phyloP scores from a whole-genome alignment of 2,797 vertebrate genomes.

The Moxostoma hubbsi region DNA sequence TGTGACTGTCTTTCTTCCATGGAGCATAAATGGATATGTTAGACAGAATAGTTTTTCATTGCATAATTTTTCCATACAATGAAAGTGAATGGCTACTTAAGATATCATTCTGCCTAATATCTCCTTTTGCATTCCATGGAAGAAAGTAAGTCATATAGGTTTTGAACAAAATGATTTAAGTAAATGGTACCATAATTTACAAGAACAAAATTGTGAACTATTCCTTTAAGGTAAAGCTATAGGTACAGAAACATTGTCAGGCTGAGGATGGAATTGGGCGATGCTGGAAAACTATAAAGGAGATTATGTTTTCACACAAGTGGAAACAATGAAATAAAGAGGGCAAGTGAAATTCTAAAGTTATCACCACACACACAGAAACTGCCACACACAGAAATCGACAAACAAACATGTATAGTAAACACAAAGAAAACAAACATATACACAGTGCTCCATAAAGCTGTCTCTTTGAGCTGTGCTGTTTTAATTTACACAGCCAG shows the following conservation, averaged over 20 bases:
- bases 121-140: no score
- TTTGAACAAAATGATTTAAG: not conserved
- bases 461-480: slow-evolving; percentile 37
- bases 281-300: slow-evolving; percentile 2
- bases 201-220: no score
- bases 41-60: no score
- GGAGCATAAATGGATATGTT: no score
- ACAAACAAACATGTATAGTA: not conserved
- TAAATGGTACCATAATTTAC: not conserved
- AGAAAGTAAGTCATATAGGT: not conserved
- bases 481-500: slow-evolving; percentile 51
- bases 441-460: slow-evolving; percentile 33
- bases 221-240: slow-evolving; percentile 3
- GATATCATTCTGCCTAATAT: no score
- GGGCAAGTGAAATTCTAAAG: slow-evolving; percentile 29
- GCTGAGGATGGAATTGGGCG: not conserved
- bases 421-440: slow-evolving; percentile 26
- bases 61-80: no score
- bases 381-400: slow-evolving; percentile 3
- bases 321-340: slow-evolving; percentile 24
- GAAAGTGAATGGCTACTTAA: no score
- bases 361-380: not conserved
- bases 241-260: slow-evolving; percentile 4
- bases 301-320: slow-evolving; percentile 17
- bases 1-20: no score